Percentiles rank a stretch among this genome's conserved stretches.
phyloP scores from a whole-genome alignment of 2,888 invertebrate species.

The Oxyscelio sp. region DNA sequence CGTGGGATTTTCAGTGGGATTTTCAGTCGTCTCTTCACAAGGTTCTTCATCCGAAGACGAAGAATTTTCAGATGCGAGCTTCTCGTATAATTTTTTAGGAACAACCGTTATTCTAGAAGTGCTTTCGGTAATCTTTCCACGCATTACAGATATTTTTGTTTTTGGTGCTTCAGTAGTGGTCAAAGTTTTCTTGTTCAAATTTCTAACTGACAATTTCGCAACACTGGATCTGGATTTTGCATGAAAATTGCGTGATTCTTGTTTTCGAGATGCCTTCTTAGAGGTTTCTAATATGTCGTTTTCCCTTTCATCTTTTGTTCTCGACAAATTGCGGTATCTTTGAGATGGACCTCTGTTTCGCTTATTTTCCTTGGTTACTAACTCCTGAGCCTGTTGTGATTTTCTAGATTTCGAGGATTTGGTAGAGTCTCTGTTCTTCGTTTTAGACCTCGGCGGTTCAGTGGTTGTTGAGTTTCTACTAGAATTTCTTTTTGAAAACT shows the following conservation, averaged over 20 bases:
- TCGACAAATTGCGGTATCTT: constrained; percentile 40
- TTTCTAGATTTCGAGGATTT: constrained; percentile 49
- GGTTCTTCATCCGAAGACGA: constrained; percentile 41
- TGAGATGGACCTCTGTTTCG: constrained; percentile 15
- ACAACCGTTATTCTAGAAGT: constrained; percentile 63
- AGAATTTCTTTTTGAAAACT: constrained; percentile 58
- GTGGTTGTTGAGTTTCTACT: constrained; percentile 27
- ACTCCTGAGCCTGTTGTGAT: constrained; percentile 53
- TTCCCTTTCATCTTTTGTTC: constrained; percentile 46
- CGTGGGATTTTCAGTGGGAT: constrained; percentile 20
- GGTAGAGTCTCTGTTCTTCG: constrained; percentile 24
- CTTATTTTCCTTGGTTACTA: constrained; percentile 44
- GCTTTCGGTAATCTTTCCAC: constrained; percentile 71
- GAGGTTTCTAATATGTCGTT: constrained; percentile 59
- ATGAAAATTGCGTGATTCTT: constrained; percentile 8
- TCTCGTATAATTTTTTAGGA: constrained; percentile 57
- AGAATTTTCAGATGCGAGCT: constrained; percentile 11
- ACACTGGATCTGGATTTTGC: constrained; percentile 36
- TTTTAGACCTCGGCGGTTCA: constrained; percentile 47
- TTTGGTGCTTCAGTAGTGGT: constrained; percentile 65
- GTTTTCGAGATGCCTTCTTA: constrained; percentile 36
- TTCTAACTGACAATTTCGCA: constrained; percentile 24
- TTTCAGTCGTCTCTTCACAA: constrained; percentile 42
- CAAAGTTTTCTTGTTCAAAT: constrained; percentile 7
- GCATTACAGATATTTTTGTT: constrained; percentile 69